A percentile compares a stretch with the other conserved stretches of the same genome.
phyloP scores from a whole-genome alignment of 2,888 invertebrate genomes.

The Stenchaetothrips biformis region DNA sequence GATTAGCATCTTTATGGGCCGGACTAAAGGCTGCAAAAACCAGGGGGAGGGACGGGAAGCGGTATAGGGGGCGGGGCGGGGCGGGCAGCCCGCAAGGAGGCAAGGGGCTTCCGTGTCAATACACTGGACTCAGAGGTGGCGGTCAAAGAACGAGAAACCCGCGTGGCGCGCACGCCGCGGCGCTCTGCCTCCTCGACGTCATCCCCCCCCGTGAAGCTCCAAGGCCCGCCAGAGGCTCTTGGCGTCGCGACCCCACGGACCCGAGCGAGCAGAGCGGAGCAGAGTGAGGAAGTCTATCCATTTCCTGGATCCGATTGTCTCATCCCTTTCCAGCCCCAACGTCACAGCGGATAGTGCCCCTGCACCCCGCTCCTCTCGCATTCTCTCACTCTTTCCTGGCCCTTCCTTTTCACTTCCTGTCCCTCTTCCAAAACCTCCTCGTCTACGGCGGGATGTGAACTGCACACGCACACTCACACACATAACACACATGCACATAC shows the following conservation, averaged over 20 bases:
- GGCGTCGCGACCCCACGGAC: not conserved
- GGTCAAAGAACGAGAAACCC: too few relatives aligned
- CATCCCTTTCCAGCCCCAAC: not conserved
- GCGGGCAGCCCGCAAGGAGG: too few relatives aligned
- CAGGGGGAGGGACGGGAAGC: too few relatives aligned
- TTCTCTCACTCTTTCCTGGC: not conserved
- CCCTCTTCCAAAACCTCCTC: too few relatives aligned
- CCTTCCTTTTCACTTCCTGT: not conserved
- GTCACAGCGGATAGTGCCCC: not conserved
- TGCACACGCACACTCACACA: too few relatives aligned
- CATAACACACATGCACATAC: too few relatives aligned
- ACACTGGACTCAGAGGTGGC: too few relatives aligned
- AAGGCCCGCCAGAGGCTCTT: not conserved
- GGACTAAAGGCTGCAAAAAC: too few relatives aligned
- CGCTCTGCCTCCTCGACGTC: not conserved
- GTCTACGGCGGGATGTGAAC: too few relatives aligned
- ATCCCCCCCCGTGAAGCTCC: not conserved
- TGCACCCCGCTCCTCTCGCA: not conserved
- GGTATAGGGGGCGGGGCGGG: too few relatives aligned
- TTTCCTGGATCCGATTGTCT: conserved; percentile 24
- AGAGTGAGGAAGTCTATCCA: conserved; percentile 17
- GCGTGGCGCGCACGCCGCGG: not conserved
- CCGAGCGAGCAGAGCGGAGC: not conserved
- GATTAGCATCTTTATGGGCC: too few relatives aligned
- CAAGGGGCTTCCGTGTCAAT: too few relatives aligned